These are phyloP conservation scores for Enteromius fasciolatus DNA, from an alignment of 2,797 vertebrate species.

Conservation along the genomic window DNA sequence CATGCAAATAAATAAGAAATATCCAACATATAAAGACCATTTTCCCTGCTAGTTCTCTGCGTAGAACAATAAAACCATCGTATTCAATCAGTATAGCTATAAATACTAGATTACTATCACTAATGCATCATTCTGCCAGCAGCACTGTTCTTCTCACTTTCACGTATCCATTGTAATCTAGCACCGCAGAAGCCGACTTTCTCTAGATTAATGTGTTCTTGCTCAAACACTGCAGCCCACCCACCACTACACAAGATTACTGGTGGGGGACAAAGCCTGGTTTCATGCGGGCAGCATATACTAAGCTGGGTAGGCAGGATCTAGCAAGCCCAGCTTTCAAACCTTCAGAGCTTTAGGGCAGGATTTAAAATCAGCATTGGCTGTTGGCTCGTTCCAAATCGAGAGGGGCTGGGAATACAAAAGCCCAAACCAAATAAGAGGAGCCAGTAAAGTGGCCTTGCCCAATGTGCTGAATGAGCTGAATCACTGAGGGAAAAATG, in stretches of 20 bases:
- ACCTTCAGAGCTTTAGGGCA: slow-evolving; percentile 44
- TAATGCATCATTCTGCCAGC: slow-evolving; percentile 38
- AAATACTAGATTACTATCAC: slow-evolving; percentile 39
- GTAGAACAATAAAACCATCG: neutral
- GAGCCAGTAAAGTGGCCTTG: slow-evolving; percentile 43
- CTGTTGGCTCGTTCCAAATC: slow-evolving; percentile 41
- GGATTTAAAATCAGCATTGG: slow-evolving; percentile 54
- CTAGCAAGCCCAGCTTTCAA: slow-evolving; percentile 53
- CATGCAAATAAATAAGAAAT: slow-evolving; percentile 12
- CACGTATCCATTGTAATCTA: slow-evolving; percentile 39
- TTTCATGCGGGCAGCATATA: slow-evolving; percentile 47
- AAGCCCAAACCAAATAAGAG: slow-evolving; percentile 50
- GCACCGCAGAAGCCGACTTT: slow-evolving; percentile 16
- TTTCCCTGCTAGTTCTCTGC: neutral
- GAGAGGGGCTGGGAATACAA: slow-evolving; percentile 22
- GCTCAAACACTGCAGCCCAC: slow-evolving; percentile 50
- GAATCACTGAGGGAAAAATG: slow-evolving; percentile 40
- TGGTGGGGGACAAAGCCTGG: slow-evolving; percentile 51
- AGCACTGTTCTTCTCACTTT: slow-evolving; percentile 31
- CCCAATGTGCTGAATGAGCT: slow-evolving; percentile 54
- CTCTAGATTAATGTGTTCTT: slow-evolving; percentile 36
- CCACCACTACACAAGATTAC: slow-evolving; percentile 51
- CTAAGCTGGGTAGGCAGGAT: slow-evolving; percentile 51
- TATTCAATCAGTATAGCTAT: slow-evolving; percentile 5
- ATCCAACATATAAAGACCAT: neutral